phyloP scores from a whole-genome alignment of 2,113 vertebrate species.

The Asarcornis scutulata region DNA sequence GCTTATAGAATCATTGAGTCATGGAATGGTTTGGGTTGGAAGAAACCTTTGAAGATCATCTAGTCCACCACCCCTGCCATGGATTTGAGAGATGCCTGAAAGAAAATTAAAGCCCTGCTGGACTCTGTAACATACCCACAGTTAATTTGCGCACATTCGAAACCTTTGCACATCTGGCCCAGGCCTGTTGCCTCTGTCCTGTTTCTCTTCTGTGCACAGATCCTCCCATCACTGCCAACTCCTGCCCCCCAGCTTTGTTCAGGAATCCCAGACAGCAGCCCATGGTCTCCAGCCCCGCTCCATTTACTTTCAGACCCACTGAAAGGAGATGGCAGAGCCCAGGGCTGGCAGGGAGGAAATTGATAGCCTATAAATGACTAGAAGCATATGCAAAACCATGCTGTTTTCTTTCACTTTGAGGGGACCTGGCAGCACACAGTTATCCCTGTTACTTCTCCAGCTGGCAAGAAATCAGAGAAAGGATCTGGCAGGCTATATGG shows the following conservation, averaged over 20 bases:
- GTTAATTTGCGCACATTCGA: background rate
- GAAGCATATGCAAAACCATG: too few species aligned
- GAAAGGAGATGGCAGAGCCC: background rate
- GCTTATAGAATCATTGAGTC: background rate
- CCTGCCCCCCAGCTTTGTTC: background rate
- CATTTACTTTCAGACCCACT: background rate
- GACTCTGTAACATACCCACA: too few species aligned
- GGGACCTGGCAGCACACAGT: background rate
- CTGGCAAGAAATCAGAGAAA: background rate
- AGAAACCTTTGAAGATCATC: too few species aligned
- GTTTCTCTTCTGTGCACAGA: background rate
- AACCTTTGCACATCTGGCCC: background rate
- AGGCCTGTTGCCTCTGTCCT: background rate
- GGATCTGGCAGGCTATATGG: background rate
- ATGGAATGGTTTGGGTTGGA: too few species aligned
- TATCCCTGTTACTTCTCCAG: background rate
- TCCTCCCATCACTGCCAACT: background rate
- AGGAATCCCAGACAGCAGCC: background rate
- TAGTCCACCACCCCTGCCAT: background rate
- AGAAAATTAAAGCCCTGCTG: background rate
- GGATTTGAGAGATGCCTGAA: background rate
- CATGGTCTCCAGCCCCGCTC: rapidly evolving
- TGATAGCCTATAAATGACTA: rapidly evolving
- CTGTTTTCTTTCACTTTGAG: background rate
- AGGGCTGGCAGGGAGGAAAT: background rate